These are phyloP conservation scores for Choreutis nemorana DNA, from an alignment of 2,888 invertebrate species.

Conservation along the genomic window DNA sequence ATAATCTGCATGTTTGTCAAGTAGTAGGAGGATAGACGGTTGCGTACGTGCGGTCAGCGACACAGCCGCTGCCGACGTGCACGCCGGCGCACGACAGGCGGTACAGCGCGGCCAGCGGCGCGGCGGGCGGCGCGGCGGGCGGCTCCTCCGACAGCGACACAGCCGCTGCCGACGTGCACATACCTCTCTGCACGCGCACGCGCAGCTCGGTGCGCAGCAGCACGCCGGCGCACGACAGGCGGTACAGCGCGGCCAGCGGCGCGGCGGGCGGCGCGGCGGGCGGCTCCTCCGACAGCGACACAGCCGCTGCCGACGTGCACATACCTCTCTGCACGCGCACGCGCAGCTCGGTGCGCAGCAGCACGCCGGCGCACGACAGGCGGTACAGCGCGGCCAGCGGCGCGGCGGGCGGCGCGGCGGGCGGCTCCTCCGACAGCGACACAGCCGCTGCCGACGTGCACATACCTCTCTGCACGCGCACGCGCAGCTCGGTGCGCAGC, in stretches of 20 bases:
- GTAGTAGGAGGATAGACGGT: too few relatives aligned
- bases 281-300: neutral
- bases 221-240: too few relatives aligned
- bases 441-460: constrained; percentile 79
- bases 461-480: constrained; percentile 70
- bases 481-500: constrained; percentile 74
- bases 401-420: too few relatives aligned
- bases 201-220: constrained; percentile 85
- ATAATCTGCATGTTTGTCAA: too few relatives aligned
- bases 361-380: constrained; percentile 84
- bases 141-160: too few relatives aligned
- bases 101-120: constrained; percentile 41
- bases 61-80: too few relatives aligned
- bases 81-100: too few relatives aligned
- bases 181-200: constrained; percentile 70
- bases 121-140: neutral
- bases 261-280: constrained; percentile 23
- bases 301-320: constrained; percentile 67
- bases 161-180: too few relatives aligned
- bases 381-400: too few relatives aligned
- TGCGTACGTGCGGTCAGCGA: too few relatives aligned
- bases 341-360: constrained; percentile 84
- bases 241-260: too few relatives aligned
- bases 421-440: constrained; percentile 18
- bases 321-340: constrained; percentile 70